Evolutionary conservation across 2,113 vertebrate species (phyloP), one percentile per base, ranked within the genome.

Genomic region (Zeus faber): DNA sequence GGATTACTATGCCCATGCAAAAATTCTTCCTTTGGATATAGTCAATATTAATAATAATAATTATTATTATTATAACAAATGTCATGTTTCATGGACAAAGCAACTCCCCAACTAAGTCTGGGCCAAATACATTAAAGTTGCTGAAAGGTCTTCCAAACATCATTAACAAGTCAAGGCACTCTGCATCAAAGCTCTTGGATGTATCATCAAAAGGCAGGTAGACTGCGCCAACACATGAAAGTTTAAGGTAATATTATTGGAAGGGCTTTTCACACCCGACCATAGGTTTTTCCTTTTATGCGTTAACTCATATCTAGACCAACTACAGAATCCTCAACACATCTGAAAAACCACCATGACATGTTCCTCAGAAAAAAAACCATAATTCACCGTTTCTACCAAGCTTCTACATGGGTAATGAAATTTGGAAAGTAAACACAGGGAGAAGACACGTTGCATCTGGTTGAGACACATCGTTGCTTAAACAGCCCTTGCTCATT

Each of bases 381-480:
- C 53, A 2, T 7, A 44, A 57, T 55, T 46, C 3, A 6, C 39
- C 40, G 46, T 18, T 31, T 31, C 43, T 21, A 16, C 47, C 5
- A 8, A 56, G 54, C 63, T 67, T 48, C 62, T 37, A 61, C 43
- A 21, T 26, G 59, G 39, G 54, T 62, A 56, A 23, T 51, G 53
- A 71, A 29, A 61, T 75, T 79, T 59, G 31, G 13, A 74, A 48
- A 70, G 60, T 71, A 81, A 84, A 86, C 74, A 83, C 57, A 31
- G 44, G 23, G 40, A 41, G 10, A 72, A 64, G 35, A 60, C 60
- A 64, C 49, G 67, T 24, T 1, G 35, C 56, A 55, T 46, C 72
- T 40, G 52, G 24, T 22, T 14, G 56, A 54, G 16, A 29, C 51
- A 35, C 48, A 48, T 35, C 59, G 47, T 78, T 66, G 73, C 40